These are phyloP conservation scores for Spinus olivaceus DNA, from an alignment of 2,797 vertebrate species.

Conservation along the genomic window DNA sequence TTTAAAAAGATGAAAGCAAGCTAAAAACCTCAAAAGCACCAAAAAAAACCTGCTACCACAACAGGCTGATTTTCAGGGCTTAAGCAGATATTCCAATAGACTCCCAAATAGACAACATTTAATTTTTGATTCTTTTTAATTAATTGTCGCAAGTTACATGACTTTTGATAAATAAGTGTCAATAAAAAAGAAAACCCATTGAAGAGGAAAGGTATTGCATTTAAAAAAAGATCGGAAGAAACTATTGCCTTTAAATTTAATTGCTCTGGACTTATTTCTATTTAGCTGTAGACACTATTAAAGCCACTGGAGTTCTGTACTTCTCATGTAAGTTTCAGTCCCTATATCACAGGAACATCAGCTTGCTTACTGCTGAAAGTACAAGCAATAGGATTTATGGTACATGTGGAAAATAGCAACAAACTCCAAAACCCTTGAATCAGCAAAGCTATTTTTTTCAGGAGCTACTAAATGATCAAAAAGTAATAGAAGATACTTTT, in stretches of 20 bases:
- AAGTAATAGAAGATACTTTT: neutral
- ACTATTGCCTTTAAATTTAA: neutral
- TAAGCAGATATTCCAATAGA: neutral
- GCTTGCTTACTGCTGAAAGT: neutral
- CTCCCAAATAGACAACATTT: neutral
- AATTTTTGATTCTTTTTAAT: neutral
- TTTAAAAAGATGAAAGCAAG: rapidly evolving
- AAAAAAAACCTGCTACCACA: neutral
- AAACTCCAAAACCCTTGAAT: neutral
- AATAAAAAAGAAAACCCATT: neutral
- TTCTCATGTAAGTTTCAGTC: neutral
- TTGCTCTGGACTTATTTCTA: neutral
- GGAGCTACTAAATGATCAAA: neutral
- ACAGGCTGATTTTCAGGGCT: neutral
- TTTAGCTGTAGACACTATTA: neutral
- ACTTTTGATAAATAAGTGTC: neutral
- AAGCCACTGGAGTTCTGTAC: neutral
- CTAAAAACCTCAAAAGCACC: neutral
- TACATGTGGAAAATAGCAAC: neutral
- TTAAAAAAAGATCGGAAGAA: neutral
- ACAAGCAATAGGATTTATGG: neutral
- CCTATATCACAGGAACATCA: neutral
- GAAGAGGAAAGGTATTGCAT: neutral
- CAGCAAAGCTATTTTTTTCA: neutral
- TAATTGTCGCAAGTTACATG: neutral